phyloP scores from a whole-genome alignment of 1,140 invertebrate genomes.

The Macrosteles quadrilineatus region DNA sequence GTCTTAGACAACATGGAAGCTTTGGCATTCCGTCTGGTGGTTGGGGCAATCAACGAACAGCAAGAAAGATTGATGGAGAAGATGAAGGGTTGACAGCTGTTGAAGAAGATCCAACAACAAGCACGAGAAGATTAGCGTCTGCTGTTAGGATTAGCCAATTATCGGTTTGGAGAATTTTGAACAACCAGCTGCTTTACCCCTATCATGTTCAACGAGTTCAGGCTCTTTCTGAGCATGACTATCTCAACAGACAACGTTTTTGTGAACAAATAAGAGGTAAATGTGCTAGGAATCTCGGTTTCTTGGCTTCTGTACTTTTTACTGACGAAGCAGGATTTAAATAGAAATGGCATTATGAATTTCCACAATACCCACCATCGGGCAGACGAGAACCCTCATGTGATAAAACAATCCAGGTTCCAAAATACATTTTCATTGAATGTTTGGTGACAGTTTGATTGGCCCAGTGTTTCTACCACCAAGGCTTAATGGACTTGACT shows the following conservation, averaged over 20 bases:
- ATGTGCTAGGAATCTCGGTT: neutral
- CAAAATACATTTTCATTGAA: conserved; percentile 50
- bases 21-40: neutral
- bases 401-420: conserved; percentile 41
- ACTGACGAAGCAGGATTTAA: conserved; percentile 46
- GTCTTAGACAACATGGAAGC: neutral
- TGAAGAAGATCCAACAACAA: neutral
- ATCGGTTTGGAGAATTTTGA: conserved; percentile 2
- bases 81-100: neutral
- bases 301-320: too few relatives aligned
- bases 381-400: conserved; percentile 48
- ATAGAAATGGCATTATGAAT: conserved; percentile 45
- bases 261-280: neutral
- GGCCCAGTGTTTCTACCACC: neutral
- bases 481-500: neutral
- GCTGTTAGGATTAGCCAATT: neutral
- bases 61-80: neutral
- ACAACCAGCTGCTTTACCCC: neutral
- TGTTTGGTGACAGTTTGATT: conserved; percentile 40
- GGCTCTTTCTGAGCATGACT: neutral
- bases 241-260: neutral
- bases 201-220: conserved; percentile 9
- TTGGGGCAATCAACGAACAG: neutral
- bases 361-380: conserved; percentile 50
- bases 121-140: neutral